Conservation (phyloP, 2,113 vertebrate species). For the Pygoscelis adeliae region DNA sequence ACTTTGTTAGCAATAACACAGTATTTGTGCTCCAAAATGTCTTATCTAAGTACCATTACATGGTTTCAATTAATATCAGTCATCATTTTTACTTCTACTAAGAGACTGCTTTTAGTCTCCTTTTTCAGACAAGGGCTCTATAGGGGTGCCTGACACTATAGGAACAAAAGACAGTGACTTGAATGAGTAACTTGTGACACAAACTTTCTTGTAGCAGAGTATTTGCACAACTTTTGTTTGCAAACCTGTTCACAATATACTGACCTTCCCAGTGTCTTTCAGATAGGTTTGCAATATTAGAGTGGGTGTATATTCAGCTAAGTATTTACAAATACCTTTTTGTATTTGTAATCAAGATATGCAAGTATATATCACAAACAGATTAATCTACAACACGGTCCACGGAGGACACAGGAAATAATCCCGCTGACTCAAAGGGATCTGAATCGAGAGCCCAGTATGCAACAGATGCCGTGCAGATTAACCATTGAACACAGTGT, state of each 20-base stretch:
- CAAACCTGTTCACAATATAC: not conserved
- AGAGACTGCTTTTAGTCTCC: not conserved
- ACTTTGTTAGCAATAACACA: not conserved
- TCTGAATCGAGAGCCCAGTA: not conserved
- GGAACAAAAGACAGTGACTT: not conserved
- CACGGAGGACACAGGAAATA: not conserved
- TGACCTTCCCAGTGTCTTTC: not conserved
- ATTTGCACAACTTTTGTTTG: not conserved
- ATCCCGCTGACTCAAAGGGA: not conserved
- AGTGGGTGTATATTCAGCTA: not conserved
- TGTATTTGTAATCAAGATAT: not conserved
- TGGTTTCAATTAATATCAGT: conserved; percentile 1
- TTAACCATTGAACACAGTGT: not conserved
- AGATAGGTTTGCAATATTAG: not conserved
- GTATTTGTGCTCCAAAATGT: not conserved
- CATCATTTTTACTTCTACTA: not conserved
- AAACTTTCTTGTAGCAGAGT: not conserved
- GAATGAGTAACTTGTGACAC: not conserved
- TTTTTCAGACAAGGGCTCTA: not conserved
- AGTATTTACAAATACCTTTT: not conserved
- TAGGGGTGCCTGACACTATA: not conserved
- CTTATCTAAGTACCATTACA: conserved; percentile 33
- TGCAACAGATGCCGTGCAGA: not conserved
- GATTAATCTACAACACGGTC: not conserved
- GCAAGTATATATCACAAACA: not conserved